These are phyloP conservation scores for Oscarella lobularis DNA, from an alignment of 37 sponge, comb jelly and placozoan genomes.

Conservation along the genomic window DNA sequence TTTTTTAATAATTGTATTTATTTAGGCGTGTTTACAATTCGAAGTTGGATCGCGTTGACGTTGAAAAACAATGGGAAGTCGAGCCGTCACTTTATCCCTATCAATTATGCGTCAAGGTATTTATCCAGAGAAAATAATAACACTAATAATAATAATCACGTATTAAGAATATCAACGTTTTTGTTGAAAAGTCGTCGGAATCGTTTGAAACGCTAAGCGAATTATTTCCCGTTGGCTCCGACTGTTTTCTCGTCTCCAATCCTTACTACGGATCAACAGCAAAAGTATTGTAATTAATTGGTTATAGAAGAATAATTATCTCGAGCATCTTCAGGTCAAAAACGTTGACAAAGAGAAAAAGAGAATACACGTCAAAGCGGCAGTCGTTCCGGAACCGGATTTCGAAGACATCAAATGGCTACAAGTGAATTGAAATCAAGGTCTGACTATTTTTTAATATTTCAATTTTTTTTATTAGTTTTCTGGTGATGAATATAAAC, in stretches of 20 bases:
- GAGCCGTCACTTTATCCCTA: not conserved
- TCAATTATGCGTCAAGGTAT: not conserved
- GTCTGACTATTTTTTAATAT: not conserved
- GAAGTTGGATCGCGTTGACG: not conserved
- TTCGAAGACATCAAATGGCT: not conserved
- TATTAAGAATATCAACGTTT: not conserved
- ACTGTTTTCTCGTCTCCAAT: constrained; percentile 37
- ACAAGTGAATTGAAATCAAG: not conserved
- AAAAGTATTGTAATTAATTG: constrained; percentile 19
- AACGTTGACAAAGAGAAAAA: not conserved
- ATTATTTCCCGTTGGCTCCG: constrained; percentile 23
- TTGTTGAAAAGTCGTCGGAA: not conserved
- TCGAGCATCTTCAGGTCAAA: not conserved
- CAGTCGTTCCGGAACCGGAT: not conserved
- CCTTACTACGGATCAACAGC: constrained; percentile 54
- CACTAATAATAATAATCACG: too few relatives aligned
- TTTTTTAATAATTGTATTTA: not conserved
- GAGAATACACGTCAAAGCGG: not conserved
- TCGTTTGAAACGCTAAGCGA: constrained; percentile 34
- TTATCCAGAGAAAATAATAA: too few relatives aligned
- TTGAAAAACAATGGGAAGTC: not conserved
- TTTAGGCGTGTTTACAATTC: not conserved
- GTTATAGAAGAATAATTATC: too few relatives aligned
- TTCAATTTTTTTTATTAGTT: not conserved
- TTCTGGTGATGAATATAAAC: not conserved